These are phyloP conservation scores for Drosophila nikananu DNA, from an alignment of 1,140 invertebrate species.

Conservation along the genomic window DNA sequence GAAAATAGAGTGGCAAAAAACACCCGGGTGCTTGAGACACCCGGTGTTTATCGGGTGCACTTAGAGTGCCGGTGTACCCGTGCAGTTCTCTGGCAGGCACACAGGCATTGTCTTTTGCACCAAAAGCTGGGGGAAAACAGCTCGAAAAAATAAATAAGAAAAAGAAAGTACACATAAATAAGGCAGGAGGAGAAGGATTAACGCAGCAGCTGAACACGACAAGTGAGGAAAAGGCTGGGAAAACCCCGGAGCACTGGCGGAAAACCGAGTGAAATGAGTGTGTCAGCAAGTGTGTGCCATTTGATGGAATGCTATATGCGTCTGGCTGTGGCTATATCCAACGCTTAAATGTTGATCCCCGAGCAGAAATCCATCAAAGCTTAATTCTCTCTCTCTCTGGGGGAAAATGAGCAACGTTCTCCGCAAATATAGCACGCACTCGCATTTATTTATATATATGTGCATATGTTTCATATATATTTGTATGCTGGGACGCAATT, in stretches of 20 bases:
- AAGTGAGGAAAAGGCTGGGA: constrained; percentile 7
- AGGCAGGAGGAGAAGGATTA: constrained; percentile 41
- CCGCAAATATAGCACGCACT: not conserved
- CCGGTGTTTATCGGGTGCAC: too few species aligned
- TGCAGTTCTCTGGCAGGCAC: too few species aligned
- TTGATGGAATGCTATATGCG: constrained; percentile 39
- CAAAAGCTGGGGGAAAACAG: not conserved
- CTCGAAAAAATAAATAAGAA: constrained; percentile 8
- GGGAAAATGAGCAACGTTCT: constrained; percentile 24
- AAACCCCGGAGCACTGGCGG: not conserved
- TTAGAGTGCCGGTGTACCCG: too few species aligned
- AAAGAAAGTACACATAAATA: constrained; percentile 40
- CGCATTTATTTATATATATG: not conserved
- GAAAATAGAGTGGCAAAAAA: too few species aligned
- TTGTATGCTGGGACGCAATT: constrained; percentile 23
- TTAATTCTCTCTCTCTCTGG: constrained; percentile 36
- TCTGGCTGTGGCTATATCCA: constrained; percentile 11
- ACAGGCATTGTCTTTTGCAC: constrained; percentile 23
- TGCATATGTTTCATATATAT: not conserved
- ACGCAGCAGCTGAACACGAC: constrained; percentile 31
- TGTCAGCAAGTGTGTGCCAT: constrained; percentile 52
- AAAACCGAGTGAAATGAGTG: constrained; percentile 27
- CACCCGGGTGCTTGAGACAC: too few species aligned
- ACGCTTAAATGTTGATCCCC: constrained; percentile 36
- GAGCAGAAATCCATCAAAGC: constrained; percentile 35